A percentile compares a stretch with the other conserved stretches of the same genome.
Evolutionary conservation across 53 echinoderm and acorn worm species (phyloP).

Genomic region (Patiria pectinifera): DNA sequence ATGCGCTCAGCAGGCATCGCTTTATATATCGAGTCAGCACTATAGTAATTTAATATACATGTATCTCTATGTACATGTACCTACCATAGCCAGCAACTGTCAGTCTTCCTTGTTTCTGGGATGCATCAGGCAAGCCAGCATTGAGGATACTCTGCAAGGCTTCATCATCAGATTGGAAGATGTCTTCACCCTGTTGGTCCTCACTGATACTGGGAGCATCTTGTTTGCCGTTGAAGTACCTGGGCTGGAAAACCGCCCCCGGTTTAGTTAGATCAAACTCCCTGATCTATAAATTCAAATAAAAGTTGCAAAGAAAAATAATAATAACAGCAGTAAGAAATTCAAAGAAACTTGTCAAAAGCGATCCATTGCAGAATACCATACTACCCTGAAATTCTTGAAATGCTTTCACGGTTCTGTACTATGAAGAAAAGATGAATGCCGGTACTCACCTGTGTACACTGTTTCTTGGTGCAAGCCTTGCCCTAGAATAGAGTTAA

Average conservation of each 20-base stretch:
- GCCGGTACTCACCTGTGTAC: conserved; percentile 75
- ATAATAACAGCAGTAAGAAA: neutral
- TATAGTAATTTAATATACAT: too few species aligned
- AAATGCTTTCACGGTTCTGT: too few species aligned
- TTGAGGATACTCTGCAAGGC: conserved; percentile 78
- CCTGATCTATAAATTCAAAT: conserved; percentile 60
- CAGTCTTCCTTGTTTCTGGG: conserved; percentile 21
- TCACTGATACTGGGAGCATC: neutral
- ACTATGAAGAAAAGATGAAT: neutral
- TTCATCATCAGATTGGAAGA: conserved; percentile 64
- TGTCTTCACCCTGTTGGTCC: conserved; percentile 28
- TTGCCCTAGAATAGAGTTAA: conserved; percentile 71
- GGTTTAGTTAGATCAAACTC: conserved; percentile 91
- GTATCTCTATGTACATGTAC: neutral
- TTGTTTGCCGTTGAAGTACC: conserved; percentile 60
- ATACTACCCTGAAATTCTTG: too few species aligned
- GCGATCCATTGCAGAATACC: too few species aligned
- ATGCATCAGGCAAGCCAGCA: neutral
- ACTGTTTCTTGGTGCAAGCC: conserved; percentile 88
- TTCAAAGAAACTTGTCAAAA: too few species aligned
- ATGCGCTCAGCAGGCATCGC: too few species aligned
- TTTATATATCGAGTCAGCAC: too few species aligned
- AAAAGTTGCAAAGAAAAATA: neutral
- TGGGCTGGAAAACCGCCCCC: conserved; percentile 74
- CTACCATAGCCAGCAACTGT: conserved; percentile 69